Base-by-base conservation (phyloP, 2,888 invertebrate species). In the Neoascia interrupta region DNA sequence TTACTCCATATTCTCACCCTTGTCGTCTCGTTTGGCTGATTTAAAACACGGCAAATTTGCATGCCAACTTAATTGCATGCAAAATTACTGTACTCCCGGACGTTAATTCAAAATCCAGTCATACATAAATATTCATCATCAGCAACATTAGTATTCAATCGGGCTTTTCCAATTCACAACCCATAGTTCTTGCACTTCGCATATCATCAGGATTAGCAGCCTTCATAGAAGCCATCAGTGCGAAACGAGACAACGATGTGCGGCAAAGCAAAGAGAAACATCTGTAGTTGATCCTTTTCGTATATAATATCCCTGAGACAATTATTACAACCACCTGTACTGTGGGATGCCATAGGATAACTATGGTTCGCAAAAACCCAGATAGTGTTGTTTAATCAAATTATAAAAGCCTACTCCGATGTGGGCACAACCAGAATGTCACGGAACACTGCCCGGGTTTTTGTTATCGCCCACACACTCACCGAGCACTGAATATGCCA, bases 91-190 rank as follows among this genome's bases (percentile, higher is more conserved):
- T 34, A 63, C 54, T 72, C 39, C 63, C 63, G 54, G 41, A 54
- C 63, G 54, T 72, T 61, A 72, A 56, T 63, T 56, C 23, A 56
- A 63, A 63, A 63, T 56, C 63, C 34, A n/a, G n/a, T 63, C 31
- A 19, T 56, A 63, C 26, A 72, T 63, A 63, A 72, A 72, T 72
- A 72, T 72, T 72, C 72, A 72, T 72, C 41, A n/a, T n/a, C n/a
- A 63, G 54, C 39, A 53, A 34, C 63, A 63, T 63, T 72, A 72
- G 72, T 72, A 56, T 72, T 63, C 63, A 72, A 72, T 72, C 54
- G 72, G 47, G 54, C 39, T 56, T 63, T n/a, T 39, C 63, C 54
- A 72, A 72, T 72, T 56, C 56, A 47, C 72, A 49, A 18, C 34
- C 26, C n/a, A 63, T 18, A n/a, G n/a, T 39, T 49, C 54, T 49